phyloP scores from a whole-genome alignment of 2,888 invertebrate genomes.

The Xestia ashworthii region DNA sequence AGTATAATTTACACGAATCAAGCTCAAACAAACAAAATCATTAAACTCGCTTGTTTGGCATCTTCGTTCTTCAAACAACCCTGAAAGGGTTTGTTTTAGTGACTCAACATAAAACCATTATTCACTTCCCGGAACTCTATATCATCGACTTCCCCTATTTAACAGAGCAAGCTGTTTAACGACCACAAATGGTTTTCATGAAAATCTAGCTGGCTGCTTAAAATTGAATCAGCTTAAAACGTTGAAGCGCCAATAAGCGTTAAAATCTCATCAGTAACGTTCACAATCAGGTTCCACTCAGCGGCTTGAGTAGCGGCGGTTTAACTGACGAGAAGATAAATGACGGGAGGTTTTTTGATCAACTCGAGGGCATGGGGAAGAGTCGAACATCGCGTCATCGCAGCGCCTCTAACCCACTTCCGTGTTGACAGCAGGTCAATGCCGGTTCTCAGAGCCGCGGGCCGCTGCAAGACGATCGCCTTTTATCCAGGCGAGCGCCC shows the following conservation, averaged over 20 bases:
- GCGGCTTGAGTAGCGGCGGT: conserved; percentile 21
- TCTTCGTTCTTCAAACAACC: conserved; percentile 42
- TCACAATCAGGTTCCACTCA: conserved; percentile 43
- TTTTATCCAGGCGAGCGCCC: conserved; percentile 55
- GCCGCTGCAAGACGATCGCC: conserved; percentile 62
- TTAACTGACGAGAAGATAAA: conserved; percentile 52
- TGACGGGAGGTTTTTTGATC: conserved; percentile 52
- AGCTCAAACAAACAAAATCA: conserved; percentile 44
- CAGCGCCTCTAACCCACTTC: conserved; percentile 72
- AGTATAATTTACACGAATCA: conserved; percentile 9
- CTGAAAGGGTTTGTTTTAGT: conserved; percentile 39
- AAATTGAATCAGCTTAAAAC: conserved; percentile 44
- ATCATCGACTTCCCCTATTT: conserved; percentile 25
- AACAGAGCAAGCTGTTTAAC: conserved; percentile 20
- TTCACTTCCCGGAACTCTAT: conserved; percentile 37
- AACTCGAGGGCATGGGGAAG: conserved; percentile 29
- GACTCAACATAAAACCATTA: conserved; percentile 51
- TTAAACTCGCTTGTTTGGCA: conserved; percentile 36
- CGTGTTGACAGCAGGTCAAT: conserved; percentile 73
- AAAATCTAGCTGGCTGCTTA: conserved; percentile 42
- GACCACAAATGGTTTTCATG: conserved; percentile 20
- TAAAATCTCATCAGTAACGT: conserved; percentile 61
- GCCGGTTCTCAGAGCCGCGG: conserved; percentile 65
- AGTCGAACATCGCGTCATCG: conserved; percentile 40
- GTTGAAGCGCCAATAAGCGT: conserved; percentile 49